Evolutionary conservation across 2,888 invertebrate genomes (phyloP), one percentile per base, ranked within the genome.

Genomic region (Ischnus inquisitorius): DNA sequence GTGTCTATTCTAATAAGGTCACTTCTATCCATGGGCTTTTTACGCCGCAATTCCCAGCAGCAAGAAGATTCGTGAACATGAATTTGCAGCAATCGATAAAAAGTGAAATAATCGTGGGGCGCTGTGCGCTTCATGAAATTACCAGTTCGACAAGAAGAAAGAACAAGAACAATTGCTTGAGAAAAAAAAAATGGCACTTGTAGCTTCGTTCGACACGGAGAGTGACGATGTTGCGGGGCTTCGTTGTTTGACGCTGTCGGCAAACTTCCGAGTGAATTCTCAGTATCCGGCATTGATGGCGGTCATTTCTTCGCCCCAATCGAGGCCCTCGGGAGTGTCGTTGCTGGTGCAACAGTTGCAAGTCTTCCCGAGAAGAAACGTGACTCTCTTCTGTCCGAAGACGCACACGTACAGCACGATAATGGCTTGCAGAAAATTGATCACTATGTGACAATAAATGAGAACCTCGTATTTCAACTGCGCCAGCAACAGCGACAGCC

Each of bases 241-340:
- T 25, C 54, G 19, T 51, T 34, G 28, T 0, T n/a, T 34, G n/a
- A 54, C 67, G 43, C 3, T 34, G 25, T 46, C 22, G 51, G n/a
- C n/a, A n/a, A n/a, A 57, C 46, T 69, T 51, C 41, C 25, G 48
- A 10, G 43, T 48, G n/a, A 8, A 25, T 48, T 25, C 8, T 89
- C 89, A 94, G 90, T 95, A 95, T 69, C 95, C 95, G 16, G 96
- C 96, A 90, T 97, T 97, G 96, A 97, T 97, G 85, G 97, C 97
- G 74, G 97, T 96, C 97, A 97, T 96, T 94, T 98, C 97, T 90
- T 97, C 97, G 0, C 97, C 97, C 97, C 97, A 97, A 90, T 97
- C 97, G n/a, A 95, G 95, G 0, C 95, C 95, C 2, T 96, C 96
- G 6, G 85, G 77, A 0, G 96, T 96, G 86, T 97, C 96, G 8